A percentile compares a stretch with the other conserved stretches of the same genome.
Evolutionary conservation across 2,113 vertebrate genomes (phyloP).

Genomic region (Dendropsophus ebraccatus): DNA sequence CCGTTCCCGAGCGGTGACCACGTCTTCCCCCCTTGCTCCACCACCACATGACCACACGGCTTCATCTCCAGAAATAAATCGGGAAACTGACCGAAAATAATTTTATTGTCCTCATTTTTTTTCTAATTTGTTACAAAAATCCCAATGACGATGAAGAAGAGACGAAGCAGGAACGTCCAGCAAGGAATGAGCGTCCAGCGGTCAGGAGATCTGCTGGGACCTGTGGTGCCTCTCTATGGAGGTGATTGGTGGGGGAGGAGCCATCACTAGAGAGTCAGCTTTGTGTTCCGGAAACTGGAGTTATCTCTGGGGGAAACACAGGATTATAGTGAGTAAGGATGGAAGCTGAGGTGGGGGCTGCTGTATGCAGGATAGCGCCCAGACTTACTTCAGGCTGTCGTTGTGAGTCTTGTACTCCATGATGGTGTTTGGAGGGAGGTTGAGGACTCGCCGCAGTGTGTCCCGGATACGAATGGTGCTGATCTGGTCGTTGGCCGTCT

Average conservation of each 20-base stretch:
- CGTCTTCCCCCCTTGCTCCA: neutral
- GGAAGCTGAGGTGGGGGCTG: no score
- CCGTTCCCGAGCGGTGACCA: constrained; percentile 71
- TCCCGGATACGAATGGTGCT: constrained; percentile 82
- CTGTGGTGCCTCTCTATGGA: constrained; percentile 62
- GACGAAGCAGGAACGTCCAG: neutral
- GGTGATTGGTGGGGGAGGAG: neutral
- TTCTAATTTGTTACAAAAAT: neutral
- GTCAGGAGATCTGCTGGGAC: neutral
- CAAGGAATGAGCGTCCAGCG: neutral
- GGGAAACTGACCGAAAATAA: neutral
- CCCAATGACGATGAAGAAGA: neutral
- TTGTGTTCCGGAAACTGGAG: constrained; percentile 77
- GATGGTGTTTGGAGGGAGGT: constrained; percentile 82
- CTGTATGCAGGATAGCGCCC: no score
- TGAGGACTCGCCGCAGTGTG: constrained; percentile 80
- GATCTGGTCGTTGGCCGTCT: constrained; percentile 79
- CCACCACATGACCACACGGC: neutral
- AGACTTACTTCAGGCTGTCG: constrained; percentile 82
- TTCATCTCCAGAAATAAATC: neutral
- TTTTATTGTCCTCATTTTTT: constrained; percentile 7
- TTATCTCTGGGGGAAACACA: constrained; percentile 70
- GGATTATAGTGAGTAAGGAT: neutral
- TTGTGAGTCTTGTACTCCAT: constrained; percentile 86
- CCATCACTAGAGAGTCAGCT: constrained; percentile 68